Evolutionary conservation across 1,140 invertebrate species (phyloP).

Genomic region (Armadillidium nasatum): DNA sequence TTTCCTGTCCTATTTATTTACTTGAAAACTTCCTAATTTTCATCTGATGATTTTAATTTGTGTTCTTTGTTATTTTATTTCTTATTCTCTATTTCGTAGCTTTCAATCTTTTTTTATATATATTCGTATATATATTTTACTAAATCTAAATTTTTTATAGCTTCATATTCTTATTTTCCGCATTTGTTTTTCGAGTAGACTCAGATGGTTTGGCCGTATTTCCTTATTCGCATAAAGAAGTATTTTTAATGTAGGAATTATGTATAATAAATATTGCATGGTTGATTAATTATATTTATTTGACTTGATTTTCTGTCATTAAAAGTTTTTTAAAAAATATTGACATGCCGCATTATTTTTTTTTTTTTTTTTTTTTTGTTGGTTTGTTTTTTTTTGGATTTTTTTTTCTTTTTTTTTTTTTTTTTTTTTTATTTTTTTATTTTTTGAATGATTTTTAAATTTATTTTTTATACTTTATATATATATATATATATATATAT

Average conservation of each 20-base stretch:
- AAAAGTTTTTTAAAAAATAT: too few species aligned
- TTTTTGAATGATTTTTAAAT: background rate
- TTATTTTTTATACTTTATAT: background rate
- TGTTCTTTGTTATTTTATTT: background rate
- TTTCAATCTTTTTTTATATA: background rate
- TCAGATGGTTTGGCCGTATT: too few species aligned
- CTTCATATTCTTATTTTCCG: slow-evolving; percentile 5
- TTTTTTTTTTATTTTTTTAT: background rate
- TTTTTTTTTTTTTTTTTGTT: too few species aligned
- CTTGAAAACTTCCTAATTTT: background rate
- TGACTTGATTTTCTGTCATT: too few species aligned
- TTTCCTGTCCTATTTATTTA: background rate
- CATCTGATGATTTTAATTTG: background rate
- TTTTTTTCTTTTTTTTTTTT: background rate
- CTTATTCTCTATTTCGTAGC: background rate
- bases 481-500: slow-evolving; percentile 1
- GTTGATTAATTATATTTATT: too few species aligned
- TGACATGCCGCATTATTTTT: too few species aligned
- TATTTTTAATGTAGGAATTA: too few species aligned
- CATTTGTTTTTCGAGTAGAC: background rate
- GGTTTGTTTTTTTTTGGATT: background rate
- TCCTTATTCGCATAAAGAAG: too few species aligned
- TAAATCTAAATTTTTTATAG: background rate
- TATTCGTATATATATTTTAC: background rate
- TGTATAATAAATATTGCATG: too few species aligned